Evolutionary conservation across 2,113 vertebrate genomes (phyloP).

Genomic region (Camelus bactrianus): DNA sequence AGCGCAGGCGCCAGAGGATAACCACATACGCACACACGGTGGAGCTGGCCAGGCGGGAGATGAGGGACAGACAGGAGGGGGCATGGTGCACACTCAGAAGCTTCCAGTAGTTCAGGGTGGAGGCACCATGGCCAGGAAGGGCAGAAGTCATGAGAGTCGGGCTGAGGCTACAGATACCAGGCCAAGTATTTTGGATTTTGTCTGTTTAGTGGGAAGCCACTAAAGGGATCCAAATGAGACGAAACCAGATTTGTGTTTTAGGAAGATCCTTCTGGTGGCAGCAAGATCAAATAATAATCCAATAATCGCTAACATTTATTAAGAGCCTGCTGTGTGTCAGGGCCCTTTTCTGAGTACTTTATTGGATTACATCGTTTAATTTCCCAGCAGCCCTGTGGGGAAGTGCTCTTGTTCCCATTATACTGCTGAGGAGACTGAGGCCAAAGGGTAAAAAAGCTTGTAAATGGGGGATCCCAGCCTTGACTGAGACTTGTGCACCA

Average conservation of each 20-base stretch:
- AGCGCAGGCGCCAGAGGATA: background rate
- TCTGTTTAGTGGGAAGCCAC: background rate
- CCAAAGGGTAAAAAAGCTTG: background rate
- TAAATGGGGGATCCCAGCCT: background rate
- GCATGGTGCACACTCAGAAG: background rate
- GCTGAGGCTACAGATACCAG: background rate
- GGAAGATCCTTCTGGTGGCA: background rate
- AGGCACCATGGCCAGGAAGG: accelerated
- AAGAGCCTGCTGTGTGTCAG: background rate
- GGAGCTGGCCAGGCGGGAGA: background rate
- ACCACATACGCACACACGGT: accelerated
- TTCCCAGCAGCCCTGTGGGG: background rate
- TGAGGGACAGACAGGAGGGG: background rate
- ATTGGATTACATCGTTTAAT: background rate
- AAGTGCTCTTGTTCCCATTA: background rate
- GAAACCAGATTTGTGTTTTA: background rate
- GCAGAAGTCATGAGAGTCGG: background rate
- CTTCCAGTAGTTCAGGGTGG: background rate
- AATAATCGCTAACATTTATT: background rate
- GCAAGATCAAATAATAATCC: too few species aligned
- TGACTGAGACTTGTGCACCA: background rate
- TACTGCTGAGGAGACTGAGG: slow-evolving; percentile 6
- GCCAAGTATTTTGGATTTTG: background rate
- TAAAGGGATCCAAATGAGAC: background rate
- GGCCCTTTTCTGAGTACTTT: background rate